Percentiles rank a stretch among this genome's conserved stretches.
Conservation (phyloP, 2,113 vertebrate genomes). For the Lophura nycthemera region DNA sequence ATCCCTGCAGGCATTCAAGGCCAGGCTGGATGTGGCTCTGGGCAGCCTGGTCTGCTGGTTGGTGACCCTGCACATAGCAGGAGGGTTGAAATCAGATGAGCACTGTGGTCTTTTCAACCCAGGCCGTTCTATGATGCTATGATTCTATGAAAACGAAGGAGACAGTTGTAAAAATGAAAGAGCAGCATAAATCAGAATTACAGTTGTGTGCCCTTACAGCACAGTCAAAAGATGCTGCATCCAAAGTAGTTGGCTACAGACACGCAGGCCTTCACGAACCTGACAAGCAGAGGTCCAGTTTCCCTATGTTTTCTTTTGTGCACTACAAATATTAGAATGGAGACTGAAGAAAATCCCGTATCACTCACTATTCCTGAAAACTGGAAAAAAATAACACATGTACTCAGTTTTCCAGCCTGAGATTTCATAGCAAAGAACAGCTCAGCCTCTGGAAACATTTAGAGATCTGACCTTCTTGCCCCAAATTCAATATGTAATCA, state of each 20-base stretch:
- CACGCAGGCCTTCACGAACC: not conserved
- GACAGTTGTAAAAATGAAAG: not conserved
- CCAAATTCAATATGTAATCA: not conserved
- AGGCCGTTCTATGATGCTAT: not conserved
- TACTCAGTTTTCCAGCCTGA: not conserved
- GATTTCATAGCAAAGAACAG: not conserved
- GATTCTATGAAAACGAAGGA: not conserved
- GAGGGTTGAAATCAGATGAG: too few species aligned
- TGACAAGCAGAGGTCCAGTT: rapidly evolving
- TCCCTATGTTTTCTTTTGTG: not conserved
- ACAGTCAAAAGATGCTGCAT: not conserved
- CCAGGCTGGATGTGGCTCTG: too few species aligned
- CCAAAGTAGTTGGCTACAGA: not conserved
- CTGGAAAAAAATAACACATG: not conserved
- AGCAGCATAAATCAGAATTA: not conserved
- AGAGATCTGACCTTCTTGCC: not conserved
- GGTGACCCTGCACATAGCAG: too few species aligned
- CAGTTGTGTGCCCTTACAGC: not conserved
- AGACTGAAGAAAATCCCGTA: not conserved
- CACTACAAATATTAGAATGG: not conserved
- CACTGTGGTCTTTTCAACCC: too few species aligned
- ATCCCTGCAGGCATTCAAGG: too few species aligned
- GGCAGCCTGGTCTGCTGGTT: too few species aligned
- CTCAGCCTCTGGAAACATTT: not conserved
- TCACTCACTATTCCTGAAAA: not conserved